Evolutionary conservation across 2,797 vertebrate genomes (phyloP).

Genomic region (Ataeniobius toweri): DNA sequence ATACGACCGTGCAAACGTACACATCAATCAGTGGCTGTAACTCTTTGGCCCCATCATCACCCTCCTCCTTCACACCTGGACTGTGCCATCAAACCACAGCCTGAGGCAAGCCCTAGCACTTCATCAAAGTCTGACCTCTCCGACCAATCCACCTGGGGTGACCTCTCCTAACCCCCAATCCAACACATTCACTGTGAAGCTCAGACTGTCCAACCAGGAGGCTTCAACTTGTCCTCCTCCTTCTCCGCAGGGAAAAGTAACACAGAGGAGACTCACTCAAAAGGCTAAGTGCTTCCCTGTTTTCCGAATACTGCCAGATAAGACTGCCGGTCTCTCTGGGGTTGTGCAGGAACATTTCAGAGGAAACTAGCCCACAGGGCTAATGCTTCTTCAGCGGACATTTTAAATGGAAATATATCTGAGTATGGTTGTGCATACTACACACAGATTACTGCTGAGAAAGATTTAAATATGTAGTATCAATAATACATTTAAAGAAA

Average conservation of each 20-base stretch:
- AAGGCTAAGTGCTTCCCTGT: slow-evolving; percentile 60
- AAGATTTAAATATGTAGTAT: neutral
- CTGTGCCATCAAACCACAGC: slow-evolving; percentile 35
- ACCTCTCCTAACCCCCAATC: slow-evolving; percentile 24
- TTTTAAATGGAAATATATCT: slow-evolving; percentile 13
- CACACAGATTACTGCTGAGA: neutral
- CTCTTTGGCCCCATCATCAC: slow-evolving; percentile 21
- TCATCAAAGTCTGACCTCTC: slow-evolving; percentile 62
- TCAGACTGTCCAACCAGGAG: slow-evolving; percentile 18
- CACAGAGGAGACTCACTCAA: slow-evolving; percentile 22
- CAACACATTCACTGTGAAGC: slow-evolving; percentile 23
- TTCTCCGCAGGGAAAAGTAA: slow-evolving; percentile 11
- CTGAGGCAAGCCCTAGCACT: slow-evolving; percentile 16
- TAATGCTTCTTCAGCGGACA: slow-evolving; percentile 18
- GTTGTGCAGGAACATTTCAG: slow-evolving; percentile 17
- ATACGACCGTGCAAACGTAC: slow-evolving; percentile 10
- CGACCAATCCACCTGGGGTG: neutral
- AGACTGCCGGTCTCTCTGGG: slow-evolving; percentile 37
- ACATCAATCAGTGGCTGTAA: slow-evolving; percentile 34
- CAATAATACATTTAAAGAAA: neutral
- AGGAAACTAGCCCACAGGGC: slow-evolving; percentile 28
- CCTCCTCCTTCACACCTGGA: slow-evolving; percentile 57
- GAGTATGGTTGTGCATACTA: neutral
- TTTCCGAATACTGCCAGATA: slow-evolving; percentile 37
- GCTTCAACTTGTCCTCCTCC: slow-evolving; percentile 30